A percentile compares a stretch with the other conserved stretches of the same genome.
Evolutionary conservation across 2,888 invertebrate species (phyloP).

Genomic region (Diadegma fenestrale): DNA sequence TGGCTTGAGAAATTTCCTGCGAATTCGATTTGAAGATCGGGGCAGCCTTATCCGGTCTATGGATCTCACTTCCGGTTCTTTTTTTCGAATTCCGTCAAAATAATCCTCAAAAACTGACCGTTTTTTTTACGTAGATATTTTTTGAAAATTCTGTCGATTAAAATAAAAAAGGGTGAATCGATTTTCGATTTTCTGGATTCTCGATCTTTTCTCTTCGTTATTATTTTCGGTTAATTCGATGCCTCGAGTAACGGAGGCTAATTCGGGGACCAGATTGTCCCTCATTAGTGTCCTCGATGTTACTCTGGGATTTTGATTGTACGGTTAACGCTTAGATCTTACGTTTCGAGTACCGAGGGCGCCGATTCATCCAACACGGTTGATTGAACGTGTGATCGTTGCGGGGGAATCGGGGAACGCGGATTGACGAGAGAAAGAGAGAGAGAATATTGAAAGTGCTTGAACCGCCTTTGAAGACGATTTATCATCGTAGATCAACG

Average conservation of each 20-base stretch:
- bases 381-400: slow-evolving; percentile 12
- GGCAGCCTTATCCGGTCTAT: not conserved
- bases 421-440: slow-evolving; percentile 24
- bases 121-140: not conserved
- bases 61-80: slow-evolving; percentile 7
- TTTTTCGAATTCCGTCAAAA: not conserved
- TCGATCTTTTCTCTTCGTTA: not conserved
- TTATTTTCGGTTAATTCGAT: not conserved
- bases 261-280: slow-evolving; percentile 6
- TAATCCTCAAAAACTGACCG: not conserved
- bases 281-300: slow-evolving; percentile 9
- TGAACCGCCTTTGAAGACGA: slow-evolving; percentile 27
- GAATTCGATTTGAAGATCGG: not conserved
- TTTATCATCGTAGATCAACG: slow-evolving; percentile 15
- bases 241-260: slow-evolving; percentile 12
- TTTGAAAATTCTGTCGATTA: too few relatives aligned
- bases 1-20: not conserved
- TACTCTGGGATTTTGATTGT: slow-evolving; percentile 15
- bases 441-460: slow-evolving; percentile 18
- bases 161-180: too few relatives aligned
- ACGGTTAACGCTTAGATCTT: slow-evolving; percentile 23
- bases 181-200: not conserved
- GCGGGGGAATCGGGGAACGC: not conserved
- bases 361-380: not conserved
- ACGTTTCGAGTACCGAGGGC: slow-evolving; percentile 4